Conservation (phyloP, 2,797 vertebrate species). For the Psittacula derbiana region DNA sequence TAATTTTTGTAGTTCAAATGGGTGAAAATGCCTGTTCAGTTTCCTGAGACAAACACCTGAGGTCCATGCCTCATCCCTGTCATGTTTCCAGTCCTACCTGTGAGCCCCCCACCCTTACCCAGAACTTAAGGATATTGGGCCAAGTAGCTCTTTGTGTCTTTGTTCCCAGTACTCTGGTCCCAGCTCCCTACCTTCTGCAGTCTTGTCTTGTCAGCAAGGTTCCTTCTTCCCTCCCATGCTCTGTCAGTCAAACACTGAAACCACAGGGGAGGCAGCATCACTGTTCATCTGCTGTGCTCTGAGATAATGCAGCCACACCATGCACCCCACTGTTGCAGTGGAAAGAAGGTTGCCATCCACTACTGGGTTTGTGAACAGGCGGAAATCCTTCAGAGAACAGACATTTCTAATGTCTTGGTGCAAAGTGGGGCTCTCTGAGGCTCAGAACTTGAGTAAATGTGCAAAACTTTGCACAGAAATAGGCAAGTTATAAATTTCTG, state of each 20-base stretch:
- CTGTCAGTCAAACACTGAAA: background rate
- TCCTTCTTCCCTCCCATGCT: background rate
- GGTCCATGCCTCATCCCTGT: background rate
- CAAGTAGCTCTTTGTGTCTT: background rate
- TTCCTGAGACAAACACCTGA: background rate
- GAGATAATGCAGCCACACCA: accelerated
- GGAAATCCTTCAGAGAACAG: background rate
- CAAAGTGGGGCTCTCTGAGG: background rate
- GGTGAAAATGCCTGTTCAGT: background rate
- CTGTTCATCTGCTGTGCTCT: background rate
- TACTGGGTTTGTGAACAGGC: background rate
- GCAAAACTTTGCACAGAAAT: background rate
- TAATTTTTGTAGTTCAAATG: background rate
- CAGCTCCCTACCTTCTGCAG: background rate
- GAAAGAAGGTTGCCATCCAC: background rate
- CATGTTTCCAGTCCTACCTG: background rate
- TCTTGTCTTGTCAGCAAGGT: background rate
- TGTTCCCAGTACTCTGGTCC: background rate
- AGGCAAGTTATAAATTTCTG: background rate
- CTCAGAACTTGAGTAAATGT: background rate
- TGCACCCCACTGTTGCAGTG: accelerated
- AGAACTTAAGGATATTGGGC: background rate
- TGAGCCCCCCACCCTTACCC: background rate
- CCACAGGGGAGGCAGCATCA: background rate
- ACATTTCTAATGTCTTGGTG: background rate